Base-by-base conservation (phyloP, 2,113 vertebrate genomes). In the Scomber japonicus region DNA sequence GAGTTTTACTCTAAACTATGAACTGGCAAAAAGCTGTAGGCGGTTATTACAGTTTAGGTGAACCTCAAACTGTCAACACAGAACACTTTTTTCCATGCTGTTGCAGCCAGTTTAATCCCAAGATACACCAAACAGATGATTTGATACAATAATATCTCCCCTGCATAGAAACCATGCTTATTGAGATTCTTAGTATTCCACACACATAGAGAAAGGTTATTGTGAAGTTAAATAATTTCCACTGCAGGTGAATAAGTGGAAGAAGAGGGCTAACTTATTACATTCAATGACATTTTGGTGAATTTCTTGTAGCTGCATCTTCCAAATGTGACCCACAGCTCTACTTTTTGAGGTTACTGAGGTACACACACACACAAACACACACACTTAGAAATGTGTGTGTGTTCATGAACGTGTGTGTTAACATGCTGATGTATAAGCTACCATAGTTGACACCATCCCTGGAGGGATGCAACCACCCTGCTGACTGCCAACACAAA, bases 401-500 rank as follows among this genome's bases (percentile, higher is more conserved):
- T 55, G 51, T 6, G 13, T 56, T 40, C 21, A 14, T 74, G 68
- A 9, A 19, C 40, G 17, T 60, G 63, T 63, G 51, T 78, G 46
- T 63, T 77, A 70, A 75, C 57, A 64, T 63, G 55, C 19, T 44
- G 44, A 56, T 57, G 71, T 56, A 49, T 59, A 50, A 75, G 69
- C 71, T 57, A 40, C 63, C 62, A 48, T 12, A 21, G 71, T 76
- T 63, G 69, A 81, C 71, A 78, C 83, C 55, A 72, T 30, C 86
- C 65, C 84, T 84, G 75, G 66, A 64, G 82, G 67, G 75, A 45
- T 55, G 67, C 76, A 88, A 30, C 71, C 53, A 67, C 54, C 71
- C 71, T 60, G 51, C 74, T 81, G 86, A 74, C 59, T 89, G 80
- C 66, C 17, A 77, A 82, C 64, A 81, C 78, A 84, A 84, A 86